Evolutionary conservation across 1,140 invertebrate genomes (phyloP).

Genomic region (Bombus fervidus): DNA sequence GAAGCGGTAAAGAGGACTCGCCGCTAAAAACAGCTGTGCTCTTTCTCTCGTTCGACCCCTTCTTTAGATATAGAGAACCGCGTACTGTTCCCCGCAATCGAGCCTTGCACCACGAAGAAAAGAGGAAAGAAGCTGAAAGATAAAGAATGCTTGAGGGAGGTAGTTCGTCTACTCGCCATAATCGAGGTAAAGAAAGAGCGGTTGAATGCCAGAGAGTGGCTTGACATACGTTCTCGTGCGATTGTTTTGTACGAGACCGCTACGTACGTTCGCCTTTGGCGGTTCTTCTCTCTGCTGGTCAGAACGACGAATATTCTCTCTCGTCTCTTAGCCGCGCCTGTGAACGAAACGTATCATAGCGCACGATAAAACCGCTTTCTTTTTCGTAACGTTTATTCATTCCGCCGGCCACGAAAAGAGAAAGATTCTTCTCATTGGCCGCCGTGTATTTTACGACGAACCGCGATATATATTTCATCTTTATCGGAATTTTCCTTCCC

Average conservation of each 20-base stretch:
- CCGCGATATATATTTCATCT: too few relatives aligned
- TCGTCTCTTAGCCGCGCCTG: not conserved
- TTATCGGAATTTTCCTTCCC: too few relatives aligned
- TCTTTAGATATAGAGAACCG: slow-evolving; percentile 18
- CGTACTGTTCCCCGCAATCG: slow-evolving; percentile 42
- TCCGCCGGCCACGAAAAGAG: not conserved
- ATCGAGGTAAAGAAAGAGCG: slow-evolving; percentile 25
- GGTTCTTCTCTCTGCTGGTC: not conserved
- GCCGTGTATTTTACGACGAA: too few relatives aligned
- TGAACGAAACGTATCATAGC: not conserved
- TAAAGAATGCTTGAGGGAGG: slow-evolving; percentile 17
- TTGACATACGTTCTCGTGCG: not conserved
- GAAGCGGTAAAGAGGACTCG: slow-evolving; percentile 41
- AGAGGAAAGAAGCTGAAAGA: not conserved
- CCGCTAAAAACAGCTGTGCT: not conserved
- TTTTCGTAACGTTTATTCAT: not conserved
- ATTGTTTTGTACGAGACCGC: slow-evolving; percentile 23
- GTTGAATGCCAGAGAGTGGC: not conserved
- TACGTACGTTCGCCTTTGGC: not conserved
- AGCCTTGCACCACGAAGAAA: not conserved
- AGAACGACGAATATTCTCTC: not conserved
- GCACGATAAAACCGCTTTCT: not conserved
- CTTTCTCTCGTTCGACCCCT: not conserved
- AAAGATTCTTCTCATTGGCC: not conserved
- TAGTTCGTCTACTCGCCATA: not conserved